Conservation (phyloP, 2,888 invertebrate genomes). For the Aphidoletes aphidimyza region DNA sequence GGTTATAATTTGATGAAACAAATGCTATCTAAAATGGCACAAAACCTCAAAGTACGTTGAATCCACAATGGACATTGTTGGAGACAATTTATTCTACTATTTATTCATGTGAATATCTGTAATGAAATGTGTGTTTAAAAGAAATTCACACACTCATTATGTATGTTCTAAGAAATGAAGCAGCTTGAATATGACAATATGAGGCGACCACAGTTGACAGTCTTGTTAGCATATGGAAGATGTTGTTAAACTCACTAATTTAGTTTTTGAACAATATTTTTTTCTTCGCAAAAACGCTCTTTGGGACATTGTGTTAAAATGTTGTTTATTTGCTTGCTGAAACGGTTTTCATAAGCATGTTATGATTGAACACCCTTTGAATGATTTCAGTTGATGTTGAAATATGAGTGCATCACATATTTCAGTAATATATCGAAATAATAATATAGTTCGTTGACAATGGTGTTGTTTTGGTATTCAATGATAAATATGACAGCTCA, state of each 20-base stretch:
- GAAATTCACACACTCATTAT: no score
- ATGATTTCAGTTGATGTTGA: no score
- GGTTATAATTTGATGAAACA: background rate
- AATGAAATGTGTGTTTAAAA: no score
- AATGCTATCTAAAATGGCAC: background rate
- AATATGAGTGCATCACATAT: conserved; percentile 6
- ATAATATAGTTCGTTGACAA: background rate
- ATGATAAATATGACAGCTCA: conserved; percentile 16
- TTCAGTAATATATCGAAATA: conserved; percentile 34
- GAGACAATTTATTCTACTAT: no score
- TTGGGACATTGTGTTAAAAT: no score
- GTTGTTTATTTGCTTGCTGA: background rate
- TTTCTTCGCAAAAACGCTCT: no score
- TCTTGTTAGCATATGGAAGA: conserved; percentile 52
- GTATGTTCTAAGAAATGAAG: background rate
- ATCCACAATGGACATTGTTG: no score
- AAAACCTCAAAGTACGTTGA: background rate
- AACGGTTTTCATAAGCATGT: no score
- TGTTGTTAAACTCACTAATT: no score
- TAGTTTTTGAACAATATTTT: background rate
- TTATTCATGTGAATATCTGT: no score
- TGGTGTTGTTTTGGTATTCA: conserved; percentile 5
- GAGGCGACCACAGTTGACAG: conserved; percentile 16
- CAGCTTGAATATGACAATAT: background rate
- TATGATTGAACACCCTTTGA: no score